Percentiles rank a stretch among this genome's conserved stretches.
Evolutionary conservation across 1,140 invertebrate genomes (phyloP).

Genomic region (Coenobita brevimanus): DNA sequence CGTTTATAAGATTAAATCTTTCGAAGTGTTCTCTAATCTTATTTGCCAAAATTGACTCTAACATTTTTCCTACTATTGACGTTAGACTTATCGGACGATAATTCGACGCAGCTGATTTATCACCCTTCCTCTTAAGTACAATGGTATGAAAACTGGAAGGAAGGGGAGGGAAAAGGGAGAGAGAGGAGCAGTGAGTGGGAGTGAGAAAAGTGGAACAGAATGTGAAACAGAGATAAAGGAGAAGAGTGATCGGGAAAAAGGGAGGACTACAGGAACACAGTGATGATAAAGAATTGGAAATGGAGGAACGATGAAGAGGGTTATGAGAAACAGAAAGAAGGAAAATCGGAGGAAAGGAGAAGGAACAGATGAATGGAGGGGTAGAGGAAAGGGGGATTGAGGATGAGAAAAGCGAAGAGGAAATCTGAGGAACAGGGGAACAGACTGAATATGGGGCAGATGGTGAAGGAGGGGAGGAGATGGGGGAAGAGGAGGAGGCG

Average conservation of each 20-base stretch:
- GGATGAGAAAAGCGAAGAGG: not conserved
- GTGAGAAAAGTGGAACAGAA: not conserved
- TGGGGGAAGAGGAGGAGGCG: not conserved
- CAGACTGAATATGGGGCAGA: not conserved
- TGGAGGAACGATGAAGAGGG: not conserved
- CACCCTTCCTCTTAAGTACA: too few species aligned
- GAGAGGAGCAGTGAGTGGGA: not conserved
- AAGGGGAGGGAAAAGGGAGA: too few species aligned
- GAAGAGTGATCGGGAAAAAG: too few species aligned
- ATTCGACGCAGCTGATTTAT: too few species aligned
- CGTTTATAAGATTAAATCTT: too few species aligned
- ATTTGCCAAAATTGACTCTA: too few species aligned
- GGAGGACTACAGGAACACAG: too few species aligned
- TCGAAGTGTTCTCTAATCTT: too few species aligned
- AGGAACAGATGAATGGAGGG: not conserved
- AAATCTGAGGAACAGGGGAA: not conserved
- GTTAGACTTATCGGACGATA: too few species aligned
- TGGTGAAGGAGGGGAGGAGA: not conserved
- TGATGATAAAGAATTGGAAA: not conserved
- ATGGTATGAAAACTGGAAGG: too few species aligned
- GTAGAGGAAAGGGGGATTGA: conserved; percentile 2
- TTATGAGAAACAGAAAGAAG: not conserved
- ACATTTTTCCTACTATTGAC: too few species aligned
- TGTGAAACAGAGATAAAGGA: not conserved
- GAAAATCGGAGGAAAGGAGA: not conserved